These are phyloP conservation scores for Thomomys bottae DNA, from an alignment of 2,113 vertebrate species.

Conservation along the genomic window DNA sequence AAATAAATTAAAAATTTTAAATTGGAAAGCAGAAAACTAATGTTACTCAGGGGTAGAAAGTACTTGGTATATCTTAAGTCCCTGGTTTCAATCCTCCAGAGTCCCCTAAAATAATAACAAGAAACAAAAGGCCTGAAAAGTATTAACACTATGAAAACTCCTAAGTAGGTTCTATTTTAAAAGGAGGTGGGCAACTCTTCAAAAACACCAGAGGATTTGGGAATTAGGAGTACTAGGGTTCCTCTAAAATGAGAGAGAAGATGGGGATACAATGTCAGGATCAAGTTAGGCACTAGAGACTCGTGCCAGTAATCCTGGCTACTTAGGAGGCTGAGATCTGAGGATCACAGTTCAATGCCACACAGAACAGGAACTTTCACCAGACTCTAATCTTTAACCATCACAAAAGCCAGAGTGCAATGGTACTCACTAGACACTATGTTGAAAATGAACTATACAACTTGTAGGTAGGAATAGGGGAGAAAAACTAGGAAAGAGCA, in stretches of 20 bases:
- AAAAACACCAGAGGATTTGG: not conserved
- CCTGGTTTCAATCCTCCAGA: not conserved
- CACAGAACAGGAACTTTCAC: too few species aligned
- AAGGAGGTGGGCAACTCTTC: not conserved
- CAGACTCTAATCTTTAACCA: too few species aligned
- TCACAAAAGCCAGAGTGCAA: too few species aligned
- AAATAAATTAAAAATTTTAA: slow-evolving; percentile 46
- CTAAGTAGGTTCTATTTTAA: not conserved
- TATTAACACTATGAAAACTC: not conserved
- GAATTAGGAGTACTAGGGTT: not conserved
- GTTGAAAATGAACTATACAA: too few species aligned
- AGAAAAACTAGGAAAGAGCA: too few species aligned
- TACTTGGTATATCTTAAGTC: not conserved
- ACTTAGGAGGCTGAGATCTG: too few species aligned
- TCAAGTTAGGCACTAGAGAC: too few species aligned
- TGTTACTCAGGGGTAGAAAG: not conserved
- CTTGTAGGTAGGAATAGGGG: too few species aligned
- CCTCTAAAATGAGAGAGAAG: not conserved
- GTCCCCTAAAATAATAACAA: not conserved
- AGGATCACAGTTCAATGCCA: too few species aligned
- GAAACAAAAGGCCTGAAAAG: not conserved
- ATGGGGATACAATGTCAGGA: not conserved
- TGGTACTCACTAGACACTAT: too few species aligned
- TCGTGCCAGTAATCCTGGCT: too few species aligned
- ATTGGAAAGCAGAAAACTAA: not conserved